phyloP scores from a whole-genome alignment of 2,113 vertebrate species.

The Larimichthys crocea region DNA sequence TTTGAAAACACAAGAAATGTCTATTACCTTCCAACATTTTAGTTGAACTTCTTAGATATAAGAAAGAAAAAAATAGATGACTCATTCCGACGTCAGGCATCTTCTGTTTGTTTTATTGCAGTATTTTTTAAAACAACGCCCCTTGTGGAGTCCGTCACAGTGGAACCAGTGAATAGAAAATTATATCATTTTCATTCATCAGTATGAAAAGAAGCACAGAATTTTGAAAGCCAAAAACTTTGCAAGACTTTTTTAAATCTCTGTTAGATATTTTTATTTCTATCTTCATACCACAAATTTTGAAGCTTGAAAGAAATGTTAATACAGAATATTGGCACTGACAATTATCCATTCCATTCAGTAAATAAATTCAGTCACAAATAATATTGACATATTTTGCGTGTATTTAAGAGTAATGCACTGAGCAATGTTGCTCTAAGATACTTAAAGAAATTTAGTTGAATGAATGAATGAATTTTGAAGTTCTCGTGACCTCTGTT shows the following conservation, averaged over 20 bases:
- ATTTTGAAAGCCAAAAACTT: slow-evolving; percentile 29
- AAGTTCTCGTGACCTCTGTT: not conserved
- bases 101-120: slow-evolving; percentile 37
- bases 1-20: slow-evolving; percentile 15
- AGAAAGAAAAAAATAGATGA: slow-evolving; percentile 45
- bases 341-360: not conserved
- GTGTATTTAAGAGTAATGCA: not conserved
- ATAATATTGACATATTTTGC: not conserved
- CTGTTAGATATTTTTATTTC: slow-evolving; percentile 1
- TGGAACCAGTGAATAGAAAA: slow-evolving; percentile 42
- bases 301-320: too few species aligned
- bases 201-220: slow-evolving; percentile 22
- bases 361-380: not conserved
- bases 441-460: not conserved
- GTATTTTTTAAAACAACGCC: slow-evolving; percentile 40
- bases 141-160: slow-evolving; percentile 22
- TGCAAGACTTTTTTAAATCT: slow-evolving; percentile 15
- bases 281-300: not conserved
- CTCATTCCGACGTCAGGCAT: slow-evolving; percentile 39
- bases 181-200: slow-evolving; percentile 25
- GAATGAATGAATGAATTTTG: too few species aligned
- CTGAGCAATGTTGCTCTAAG: not conserved
- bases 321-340: not conserved
- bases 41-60: slow-evolving; percentile 17
- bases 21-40: not conserved